A percentile compares a stretch with the other conserved stretches of the same genome.
Evolutionary conservation across 2,113 vertebrate genomes (phyloP).

Genomic region (Rhea americana): DNA sequence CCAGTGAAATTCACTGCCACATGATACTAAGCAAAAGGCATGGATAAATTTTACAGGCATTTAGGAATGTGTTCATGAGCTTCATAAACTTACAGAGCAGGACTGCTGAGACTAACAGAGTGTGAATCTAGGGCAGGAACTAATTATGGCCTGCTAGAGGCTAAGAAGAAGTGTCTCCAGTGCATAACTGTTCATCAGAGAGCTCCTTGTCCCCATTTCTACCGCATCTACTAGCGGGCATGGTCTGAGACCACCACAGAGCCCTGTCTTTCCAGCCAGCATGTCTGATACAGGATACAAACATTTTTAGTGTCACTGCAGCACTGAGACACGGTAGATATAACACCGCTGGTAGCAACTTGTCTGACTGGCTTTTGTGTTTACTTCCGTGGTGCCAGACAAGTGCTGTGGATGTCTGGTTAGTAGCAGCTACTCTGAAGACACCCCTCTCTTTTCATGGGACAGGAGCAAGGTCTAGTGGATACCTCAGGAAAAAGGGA

Average conservation of each 20-base stretch:
- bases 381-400: neutral
- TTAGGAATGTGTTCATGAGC: neutral
- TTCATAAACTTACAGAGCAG: neutral
- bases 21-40: neutral
- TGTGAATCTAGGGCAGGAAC: neutral
- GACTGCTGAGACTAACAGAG: neutral
- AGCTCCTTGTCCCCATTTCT: neutral
- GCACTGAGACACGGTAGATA: neutral
- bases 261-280: neutral
- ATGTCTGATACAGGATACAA: neutral
- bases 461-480: neutral
- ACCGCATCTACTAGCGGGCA: neutral
- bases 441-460: neutral
- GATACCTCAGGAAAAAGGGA: neutral
- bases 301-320: neutral
- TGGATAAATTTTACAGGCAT: neutral
- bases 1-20: neutral
- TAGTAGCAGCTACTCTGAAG: neutral
- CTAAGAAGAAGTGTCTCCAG: neutral
- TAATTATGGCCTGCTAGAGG: neutral
- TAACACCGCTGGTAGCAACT: neutral
- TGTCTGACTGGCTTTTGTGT: neutral
- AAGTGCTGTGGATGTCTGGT: neutral
- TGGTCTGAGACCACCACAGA: neutral
- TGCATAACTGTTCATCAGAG: accelerated